phyloP scores from a whole-genome alignment of 1,140 invertebrate genomes.

The Nylanderia fulva region DNA sequence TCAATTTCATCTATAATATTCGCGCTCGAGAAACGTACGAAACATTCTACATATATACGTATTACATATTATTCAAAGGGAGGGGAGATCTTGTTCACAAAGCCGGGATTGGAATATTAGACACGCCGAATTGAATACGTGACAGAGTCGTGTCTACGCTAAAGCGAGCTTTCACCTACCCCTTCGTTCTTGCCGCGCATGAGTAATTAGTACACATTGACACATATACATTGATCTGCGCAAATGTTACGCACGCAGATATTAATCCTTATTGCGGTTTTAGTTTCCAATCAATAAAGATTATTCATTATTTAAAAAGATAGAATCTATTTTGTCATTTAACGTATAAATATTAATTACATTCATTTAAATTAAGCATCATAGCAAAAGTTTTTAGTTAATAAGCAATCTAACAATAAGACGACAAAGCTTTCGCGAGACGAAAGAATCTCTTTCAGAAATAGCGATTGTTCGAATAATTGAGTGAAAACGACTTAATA shows the following conservation, averaged over 20 bases:
- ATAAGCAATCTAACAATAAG: neutral
- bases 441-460: neutral
- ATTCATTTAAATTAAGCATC: neutral
- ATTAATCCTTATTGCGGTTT: neutral
- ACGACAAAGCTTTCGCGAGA: neutral
- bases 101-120: neutral
- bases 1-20: neutral
- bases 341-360: neutral
- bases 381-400: neutral
- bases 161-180: neutral
- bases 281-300: neutral
- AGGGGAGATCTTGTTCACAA: neutral
- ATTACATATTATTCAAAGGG: neutral
- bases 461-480: neutral
- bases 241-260: neutral
- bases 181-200: neutral
- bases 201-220: slow-evolving; percentile 23
- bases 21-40: neutral
- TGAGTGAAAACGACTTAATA: neutral
- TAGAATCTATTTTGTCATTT: neutral
- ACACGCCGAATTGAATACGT: neutral
- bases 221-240: neutral
- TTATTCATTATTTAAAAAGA: neutral
- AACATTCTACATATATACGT: neutral
- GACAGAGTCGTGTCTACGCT: neutral